A percentile compares a stretch with the other conserved stretches of the same genome.
Evolutionary conservation across 2,797 vertebrate species (phyloP).

Genomic region (Alca torda): DNA sequence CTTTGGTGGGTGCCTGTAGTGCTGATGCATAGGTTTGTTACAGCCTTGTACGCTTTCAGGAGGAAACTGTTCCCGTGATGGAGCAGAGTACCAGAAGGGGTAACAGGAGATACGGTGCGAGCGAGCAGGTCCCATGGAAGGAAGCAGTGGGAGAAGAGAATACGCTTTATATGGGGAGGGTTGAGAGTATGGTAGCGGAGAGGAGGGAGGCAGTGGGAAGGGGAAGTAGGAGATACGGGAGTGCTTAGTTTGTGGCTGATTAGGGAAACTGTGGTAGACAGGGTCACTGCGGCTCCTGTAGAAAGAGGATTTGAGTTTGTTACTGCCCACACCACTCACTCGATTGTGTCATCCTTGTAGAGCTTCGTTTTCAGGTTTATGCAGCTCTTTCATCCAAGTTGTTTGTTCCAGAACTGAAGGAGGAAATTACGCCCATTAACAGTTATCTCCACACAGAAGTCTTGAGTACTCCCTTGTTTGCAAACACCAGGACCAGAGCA

Average conservation of each 20-base stretch:
- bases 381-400: neutral
- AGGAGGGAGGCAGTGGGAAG: neutral
- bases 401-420: neutral
- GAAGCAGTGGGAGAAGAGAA: neutral
- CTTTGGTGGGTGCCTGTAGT: neutral
- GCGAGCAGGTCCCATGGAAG: neutral
- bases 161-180: neutral
- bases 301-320: neutral
- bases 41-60: neutral
- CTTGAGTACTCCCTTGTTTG: neutral
- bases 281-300: neutral
- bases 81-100: neutral
- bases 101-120: neutral
- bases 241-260: neutral
- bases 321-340: neutral
- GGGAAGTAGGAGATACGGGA: neutral
- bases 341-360: neutral
- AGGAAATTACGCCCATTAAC: neutral
- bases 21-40: neutral
- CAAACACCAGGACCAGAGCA: neutral
- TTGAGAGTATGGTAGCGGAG: neutral
- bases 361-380: neutral
- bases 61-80: neutral
- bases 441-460: neutral
- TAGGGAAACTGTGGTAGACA: neutral